Evolutionary conservation across 2,888 invertebrate genomes (phyloP).

Genomic region (Creontiades dilutus): DNA sequence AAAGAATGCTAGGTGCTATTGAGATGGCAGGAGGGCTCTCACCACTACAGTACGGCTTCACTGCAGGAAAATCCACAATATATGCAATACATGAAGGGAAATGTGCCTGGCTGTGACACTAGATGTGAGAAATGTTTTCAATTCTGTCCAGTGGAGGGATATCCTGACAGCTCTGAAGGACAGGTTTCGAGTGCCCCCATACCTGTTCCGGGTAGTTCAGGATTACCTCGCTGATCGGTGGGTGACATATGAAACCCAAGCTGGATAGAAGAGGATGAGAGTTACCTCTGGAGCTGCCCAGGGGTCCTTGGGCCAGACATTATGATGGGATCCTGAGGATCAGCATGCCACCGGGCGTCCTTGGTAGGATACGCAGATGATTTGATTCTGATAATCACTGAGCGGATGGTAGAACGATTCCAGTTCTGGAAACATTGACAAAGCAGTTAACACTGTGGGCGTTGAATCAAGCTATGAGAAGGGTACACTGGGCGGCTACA

Average conservation of each 20-base stretch:
- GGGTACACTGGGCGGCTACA: slow-evolving; percentile 72
- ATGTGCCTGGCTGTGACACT: too few species aligned
- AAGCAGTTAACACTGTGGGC: too few species aligned
- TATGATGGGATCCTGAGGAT: slow-evolving; percentile 73
- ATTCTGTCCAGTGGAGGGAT: too few species aligned
- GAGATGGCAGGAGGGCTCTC: too few species aligned
- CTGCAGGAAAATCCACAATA: too few species aligned
- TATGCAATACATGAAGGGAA: too few species aligned
- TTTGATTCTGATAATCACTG: slow-evolving; percentile 25
- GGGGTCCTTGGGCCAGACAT: slow-evolving; percentile 75
- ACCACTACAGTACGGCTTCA: too few species aligned
- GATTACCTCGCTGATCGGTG: slow-evolving; percentile 31
- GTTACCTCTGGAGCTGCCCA: slow-evolving; percentile 74
- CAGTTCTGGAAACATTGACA: too few species aligned
- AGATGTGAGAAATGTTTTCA: too few species aligned
- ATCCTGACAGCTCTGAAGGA: too few species aligned
- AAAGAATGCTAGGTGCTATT: too few species aligned
- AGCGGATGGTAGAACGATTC: slow-evolving; percentile 59
- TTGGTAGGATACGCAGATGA: slow-evolving; percentile 65
- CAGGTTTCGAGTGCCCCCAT: background rate
- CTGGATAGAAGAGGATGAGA: slow-evolving; percentile 33
- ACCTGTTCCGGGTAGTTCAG: slow-evolving; percentile 19
- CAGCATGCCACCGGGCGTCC: slow-evolving; percentile 48
- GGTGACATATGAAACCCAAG: slow-evolving; percentile 30
- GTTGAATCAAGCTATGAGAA: slow-evolving; percentile 67